Percentiles rank a stretch among this genome's conserved stretches.
Evolutionary conservation across 2,113 vertebrate species (phyloP).

Genomic region (Pedetes capensis): DNA sequence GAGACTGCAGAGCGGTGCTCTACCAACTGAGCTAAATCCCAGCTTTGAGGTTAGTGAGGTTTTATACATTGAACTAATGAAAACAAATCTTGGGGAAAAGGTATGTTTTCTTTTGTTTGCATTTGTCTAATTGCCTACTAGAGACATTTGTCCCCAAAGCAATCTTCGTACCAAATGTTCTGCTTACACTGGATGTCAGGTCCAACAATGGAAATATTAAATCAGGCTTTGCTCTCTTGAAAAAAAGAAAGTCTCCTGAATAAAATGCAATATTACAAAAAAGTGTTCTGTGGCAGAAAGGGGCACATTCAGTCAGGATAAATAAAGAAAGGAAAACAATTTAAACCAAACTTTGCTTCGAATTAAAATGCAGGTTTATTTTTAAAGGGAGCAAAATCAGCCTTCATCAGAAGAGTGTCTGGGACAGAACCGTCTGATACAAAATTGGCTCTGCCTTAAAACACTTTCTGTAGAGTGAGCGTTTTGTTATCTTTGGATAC

Average conservation of each 20-base stretch:
- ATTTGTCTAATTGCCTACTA: slow-evolving; percentile 71
- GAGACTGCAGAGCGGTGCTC: too few species aligned
- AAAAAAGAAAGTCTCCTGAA: slow-evolving; percentile 55
- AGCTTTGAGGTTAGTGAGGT: not conserved
- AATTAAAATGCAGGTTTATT: slow-evolving; percentile 82
- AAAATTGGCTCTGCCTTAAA: slow-evolving; percentile 78
- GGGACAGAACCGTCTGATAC: slow-evolving; percentile 69
- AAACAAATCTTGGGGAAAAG: slow-evolving; percentile 67
- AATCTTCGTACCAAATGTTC: slow-evolving; percentile 73
- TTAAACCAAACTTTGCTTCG: slow-evolving; percentile 72
- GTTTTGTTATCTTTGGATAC: slow-evolving; percentile 81
- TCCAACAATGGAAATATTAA: slow-evolving; percentile 71
- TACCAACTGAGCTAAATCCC: too few species aligned
- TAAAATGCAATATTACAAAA: slow-evolving; percentile 40
- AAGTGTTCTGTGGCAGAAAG: not conserved
- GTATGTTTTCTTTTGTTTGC: not conserved
- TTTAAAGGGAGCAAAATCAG: slow-evolving; percentile 77
- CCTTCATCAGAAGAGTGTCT: slow-evolving; percentile 71
- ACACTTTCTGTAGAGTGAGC: slow-evolving; percentile 72
- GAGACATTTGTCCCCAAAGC: slow-evolving; percentile 71
- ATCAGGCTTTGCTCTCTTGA: slow-evolving; percentile 58
- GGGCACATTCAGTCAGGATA: slow-evolving; percentile 41
- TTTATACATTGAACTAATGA: not conserved
- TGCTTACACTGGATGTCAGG: not conserved
- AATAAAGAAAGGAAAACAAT: slow-evolving; percentile 77